Evolutionary conservation across 2,888 invertebrate species (phyloP).

Genomic region (Patella depressa): DNA sequence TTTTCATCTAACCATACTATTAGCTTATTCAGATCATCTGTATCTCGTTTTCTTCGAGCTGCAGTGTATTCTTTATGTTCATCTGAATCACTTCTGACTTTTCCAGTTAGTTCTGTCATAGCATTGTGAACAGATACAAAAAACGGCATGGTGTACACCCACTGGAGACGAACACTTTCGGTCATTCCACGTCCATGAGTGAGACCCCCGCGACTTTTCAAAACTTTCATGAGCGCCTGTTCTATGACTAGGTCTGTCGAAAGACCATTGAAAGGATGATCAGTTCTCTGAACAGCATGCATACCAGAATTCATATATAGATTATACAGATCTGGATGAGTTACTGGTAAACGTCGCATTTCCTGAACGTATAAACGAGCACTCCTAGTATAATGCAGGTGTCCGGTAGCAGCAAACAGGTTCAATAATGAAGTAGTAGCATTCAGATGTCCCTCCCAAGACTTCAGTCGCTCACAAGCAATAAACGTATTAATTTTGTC

Average conservation of each 20-base stretch:
- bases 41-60: too few species aligned
- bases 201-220: background rate
- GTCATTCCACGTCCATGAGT: background rate
- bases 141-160: background rate
- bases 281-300: too few species aligned
- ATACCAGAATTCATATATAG: too few species aligned
- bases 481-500: too few species aligned
- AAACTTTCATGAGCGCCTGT: background rate
- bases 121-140: background rate
- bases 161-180: background rate
- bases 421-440: background rate
- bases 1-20: too few species aligned
- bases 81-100: too few species aligned
- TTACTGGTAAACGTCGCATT: background rate
- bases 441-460: background rate
- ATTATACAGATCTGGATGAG: background rate
- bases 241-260: background rate
- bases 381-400: background rate
- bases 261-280: too few species aligned
- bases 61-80: too few species aligned
- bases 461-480: background rate
- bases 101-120: background rate
- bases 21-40: too few species aligned
- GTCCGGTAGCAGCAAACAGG: background rate
- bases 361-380: background rate